These are phyloP conservation scores for Notothenia coriiceps DNA, from an alignment of 2,113 vertebrate species.

Conservation along the genomic window DNA sequence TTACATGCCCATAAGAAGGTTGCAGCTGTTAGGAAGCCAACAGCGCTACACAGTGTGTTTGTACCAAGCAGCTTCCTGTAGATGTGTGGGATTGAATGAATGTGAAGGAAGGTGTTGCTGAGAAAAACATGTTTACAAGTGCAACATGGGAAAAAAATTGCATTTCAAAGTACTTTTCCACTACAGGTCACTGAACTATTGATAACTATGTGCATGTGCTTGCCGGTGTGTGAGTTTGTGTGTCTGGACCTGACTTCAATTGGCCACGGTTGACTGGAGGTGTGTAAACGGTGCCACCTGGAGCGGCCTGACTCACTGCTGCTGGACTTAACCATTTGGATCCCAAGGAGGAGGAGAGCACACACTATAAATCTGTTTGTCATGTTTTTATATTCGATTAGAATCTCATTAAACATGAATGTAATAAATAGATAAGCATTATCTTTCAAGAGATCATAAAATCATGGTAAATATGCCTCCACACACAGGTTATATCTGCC, in stretches of 20 bases:
- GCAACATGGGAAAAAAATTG: conserved; percentile 2
- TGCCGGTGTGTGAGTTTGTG: not conserved
- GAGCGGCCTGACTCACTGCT: conserved; percentile 6
- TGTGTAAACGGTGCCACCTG: conserved; percentile 48
- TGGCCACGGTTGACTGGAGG: conserved; percentile 50
- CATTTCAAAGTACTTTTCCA: conserved; percentile 37
- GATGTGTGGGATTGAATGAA: conserved; percentile 11
- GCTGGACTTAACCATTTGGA: conserved; percentile 12
- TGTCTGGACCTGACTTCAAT: not conserved
- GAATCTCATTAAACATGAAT: not conserved
- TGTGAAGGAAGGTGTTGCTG: conserved; percentile 21
- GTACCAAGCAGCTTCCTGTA: conserved; percentile 5
- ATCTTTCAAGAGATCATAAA: not conserved
- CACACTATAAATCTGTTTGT: not conserved
- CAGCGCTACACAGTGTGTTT: not conserved
- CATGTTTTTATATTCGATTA: not conserved
- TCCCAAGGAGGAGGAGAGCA: not conserved
- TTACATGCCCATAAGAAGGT: conserved; percentile 6
- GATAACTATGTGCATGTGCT: conserved; percentile 5
- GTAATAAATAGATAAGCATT: not conserved
- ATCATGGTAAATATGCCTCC: accelerated
- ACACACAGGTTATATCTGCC: not conserved
- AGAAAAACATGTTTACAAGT: not conserved
- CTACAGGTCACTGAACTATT: conserved; percentile 34
- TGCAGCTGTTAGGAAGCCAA: conserved; percentile 13